Base-by-base conservation (phyloP, 1,140 invertebrate genomes). In the Palaemon carinicauda region DNA sequence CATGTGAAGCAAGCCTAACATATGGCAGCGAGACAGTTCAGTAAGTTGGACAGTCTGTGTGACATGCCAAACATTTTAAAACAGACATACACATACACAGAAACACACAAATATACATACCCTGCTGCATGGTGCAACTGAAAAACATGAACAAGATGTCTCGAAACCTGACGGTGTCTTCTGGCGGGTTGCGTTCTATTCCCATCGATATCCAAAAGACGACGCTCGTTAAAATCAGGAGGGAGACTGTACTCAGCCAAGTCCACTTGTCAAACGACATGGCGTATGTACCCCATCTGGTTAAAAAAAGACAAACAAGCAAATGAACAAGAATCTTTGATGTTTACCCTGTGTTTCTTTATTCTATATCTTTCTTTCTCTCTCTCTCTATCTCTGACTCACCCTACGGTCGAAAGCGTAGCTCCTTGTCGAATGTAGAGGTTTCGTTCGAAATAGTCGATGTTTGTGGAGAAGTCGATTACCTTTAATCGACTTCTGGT, bases 111-210 rank as follows among this genome's bases (percentile, higher is more conserved):
- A 41, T 7, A 21, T n/a, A 10, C 33, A 9, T 71, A 82, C 80
- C 80, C 73, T 82, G 80, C 33, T 82, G 80, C 1, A 82, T 51
- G 65, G 73, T 7, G 24, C 65, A 82, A 24, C 65, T 73, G 80
- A 82, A 82, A 21, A 82, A 73, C 80, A 82, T 82, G 27, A 82
- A 82, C 3, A 51, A n/a, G 50, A 82, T 82, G 29, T 82, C 65
- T 15, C 5, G 10, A 15, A 65, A 51, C 14, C 41, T 24, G 80
- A 52, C 14, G 12, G 73, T 82, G 21, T 82, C 80, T 31, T 14
- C n/a, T 3, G 80, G 80, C 3, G 17, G 21, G 10, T 19, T 9
- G 33, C 33, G 24, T 21, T 73, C 65, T 19, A 33, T 24, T 14
- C 60, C 50, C 19, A 21, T 81, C n/a, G 73, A 15, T 14, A 82